Base-by-base conservation (phyloP, 2,888 invertebrate species). In the Drosophila austrosaltans region DNA sequence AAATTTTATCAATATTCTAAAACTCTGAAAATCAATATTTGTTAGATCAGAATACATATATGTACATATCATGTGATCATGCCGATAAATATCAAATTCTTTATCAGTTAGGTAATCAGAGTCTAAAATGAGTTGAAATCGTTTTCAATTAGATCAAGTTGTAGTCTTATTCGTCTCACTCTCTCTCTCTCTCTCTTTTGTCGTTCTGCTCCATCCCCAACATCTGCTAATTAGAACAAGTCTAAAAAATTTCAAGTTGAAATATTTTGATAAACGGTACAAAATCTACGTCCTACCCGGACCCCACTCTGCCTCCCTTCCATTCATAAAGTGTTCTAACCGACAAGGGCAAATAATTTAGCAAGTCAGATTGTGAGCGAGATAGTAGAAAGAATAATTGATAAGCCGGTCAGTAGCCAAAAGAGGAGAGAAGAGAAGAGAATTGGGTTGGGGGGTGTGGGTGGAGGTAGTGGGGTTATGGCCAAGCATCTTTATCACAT, bases 151-250 rank as follows among this genome's bases (percentile, higher is more conserved):
- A 48, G 48, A 48, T 48, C 12, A 10, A 10, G 2, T 48, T 3
- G 1, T 4, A 2, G 36, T 25, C 25, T 12, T 30, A 30, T 1
- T 6, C 30, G 3, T 22, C 22, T 30, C 32, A 22, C 16, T 20
- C 7, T 42, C 16, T 42, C 7, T 7, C 7, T 42, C n/a, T 7
- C 6, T 16, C 44, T 6, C 12, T 20, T 1, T 36, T 36, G 36
- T 36, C 10, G 10, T 36, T 36, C 36, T 36, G 36, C 10, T 36
- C 36, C 2, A 10, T 36, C 10, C 36, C 2, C 36, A 61, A 66
- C 86, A 69, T 53, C 60, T 70, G 61, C 70, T 73, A 76, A 89
- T 89, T 89, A 84, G 72, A 69, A 59, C 61, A 69, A 81, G 57
- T 54, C 67, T 71, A 64, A 57, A 74, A 64, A 57, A 74, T 58